Evolutionary conservation across 1,140 invertebrate genomes (phyloP).

Genomic region (Holcopasites calliopsidis): DNA sequence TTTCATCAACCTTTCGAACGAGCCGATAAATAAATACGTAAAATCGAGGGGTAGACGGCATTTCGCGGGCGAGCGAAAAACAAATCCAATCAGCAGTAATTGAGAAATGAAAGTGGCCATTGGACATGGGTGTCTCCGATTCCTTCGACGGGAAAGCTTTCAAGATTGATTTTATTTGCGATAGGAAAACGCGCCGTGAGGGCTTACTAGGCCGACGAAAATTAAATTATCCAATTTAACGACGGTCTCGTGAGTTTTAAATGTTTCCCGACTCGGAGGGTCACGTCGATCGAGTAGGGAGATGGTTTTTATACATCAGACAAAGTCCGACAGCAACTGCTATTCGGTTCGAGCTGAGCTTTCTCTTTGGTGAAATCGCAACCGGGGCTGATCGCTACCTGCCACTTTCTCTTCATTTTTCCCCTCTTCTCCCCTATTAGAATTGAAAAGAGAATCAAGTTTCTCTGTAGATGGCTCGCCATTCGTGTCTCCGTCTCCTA

Average conservation of each 20-base stretch:
- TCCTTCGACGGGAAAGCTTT: not conserved
- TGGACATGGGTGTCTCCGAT: slow-evolving; percentile 4
- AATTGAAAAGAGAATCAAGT: no score
- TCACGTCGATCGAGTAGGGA: not conserved
- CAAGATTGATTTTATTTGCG: slow-evolving; percentile 37
- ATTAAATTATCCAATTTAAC: slow-evolving; percentile 47
- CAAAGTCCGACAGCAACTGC: no score
- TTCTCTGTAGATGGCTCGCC: slow-evolving; percentile 65
- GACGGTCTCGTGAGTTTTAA: slow-evolving; percentile 30
- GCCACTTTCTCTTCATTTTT: no score
- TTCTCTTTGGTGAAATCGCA: no score
- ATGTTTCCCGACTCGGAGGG: not conserved
- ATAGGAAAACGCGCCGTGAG: slow-evolving; percentile 5
- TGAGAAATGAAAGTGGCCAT: slow-evolving; percentile 30
- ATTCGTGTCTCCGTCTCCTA: slow-evolving; percentile 62
- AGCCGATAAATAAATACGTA: slow-evolving; percentile 18
- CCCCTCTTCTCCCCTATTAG: no score
- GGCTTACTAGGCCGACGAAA: slow-evolving; percentile 17
- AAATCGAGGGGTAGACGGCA: not conserved
- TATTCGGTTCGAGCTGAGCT: no score
- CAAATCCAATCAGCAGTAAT: slow-evolving; percentile 26
- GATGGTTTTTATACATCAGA: not conserved
- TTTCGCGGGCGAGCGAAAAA: slow-evolving; percentile 5
- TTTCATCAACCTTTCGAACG: no score
- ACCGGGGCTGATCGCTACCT: no score